phyloP scores from a whole-genome alignment of 2,797 vertebrate genomes.

The Iguana delicatissima region DNA sequence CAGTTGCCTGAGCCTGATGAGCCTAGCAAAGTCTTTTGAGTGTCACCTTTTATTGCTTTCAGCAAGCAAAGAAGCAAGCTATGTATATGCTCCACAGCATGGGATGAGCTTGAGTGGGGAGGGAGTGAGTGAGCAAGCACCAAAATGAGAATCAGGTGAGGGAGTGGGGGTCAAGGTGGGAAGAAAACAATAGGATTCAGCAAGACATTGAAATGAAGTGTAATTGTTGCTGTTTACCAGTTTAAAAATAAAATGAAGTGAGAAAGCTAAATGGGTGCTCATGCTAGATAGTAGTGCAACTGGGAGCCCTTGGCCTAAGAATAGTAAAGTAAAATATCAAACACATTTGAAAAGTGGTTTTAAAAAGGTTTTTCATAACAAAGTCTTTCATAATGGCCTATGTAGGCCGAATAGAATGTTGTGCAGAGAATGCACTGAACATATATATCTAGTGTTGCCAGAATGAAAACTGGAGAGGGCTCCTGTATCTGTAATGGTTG shows the following conservation, averaged over 20 bases:
- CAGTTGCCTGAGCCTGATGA: not conserved
- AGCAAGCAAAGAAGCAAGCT: not conserved
- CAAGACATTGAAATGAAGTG: not conserved
- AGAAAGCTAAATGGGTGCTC: not conserved
- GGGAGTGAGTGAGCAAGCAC: not conserved
- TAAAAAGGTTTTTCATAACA: not conserved
- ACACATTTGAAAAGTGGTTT: not conserved
- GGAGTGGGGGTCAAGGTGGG: too few relatives aligned
- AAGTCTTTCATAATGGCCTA: not conserved
- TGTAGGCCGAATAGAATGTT: not conserved
- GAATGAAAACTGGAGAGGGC: too few relatives aligned
- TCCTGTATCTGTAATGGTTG: too few relatives aligned
- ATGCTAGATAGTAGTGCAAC: not conserved
- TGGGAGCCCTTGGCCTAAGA: slow-evolving; percentile 12
- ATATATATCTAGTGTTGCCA: too few relatives aligned
- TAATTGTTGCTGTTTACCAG: not conserved
- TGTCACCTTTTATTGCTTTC: not conserved
- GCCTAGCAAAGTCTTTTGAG: not conserved
- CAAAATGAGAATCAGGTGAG: not conserved
- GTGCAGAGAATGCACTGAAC: not conserved
- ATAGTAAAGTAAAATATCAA: not conserved
- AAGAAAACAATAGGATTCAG: not conserved
- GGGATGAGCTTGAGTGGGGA: too few relatives aligned
- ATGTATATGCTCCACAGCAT: not conserved
- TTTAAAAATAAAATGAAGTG: not conserved